Base-by-base conservation (phyloP, 2,888 invertebrate genomes). In the Bombyx huttoni region DNA sequence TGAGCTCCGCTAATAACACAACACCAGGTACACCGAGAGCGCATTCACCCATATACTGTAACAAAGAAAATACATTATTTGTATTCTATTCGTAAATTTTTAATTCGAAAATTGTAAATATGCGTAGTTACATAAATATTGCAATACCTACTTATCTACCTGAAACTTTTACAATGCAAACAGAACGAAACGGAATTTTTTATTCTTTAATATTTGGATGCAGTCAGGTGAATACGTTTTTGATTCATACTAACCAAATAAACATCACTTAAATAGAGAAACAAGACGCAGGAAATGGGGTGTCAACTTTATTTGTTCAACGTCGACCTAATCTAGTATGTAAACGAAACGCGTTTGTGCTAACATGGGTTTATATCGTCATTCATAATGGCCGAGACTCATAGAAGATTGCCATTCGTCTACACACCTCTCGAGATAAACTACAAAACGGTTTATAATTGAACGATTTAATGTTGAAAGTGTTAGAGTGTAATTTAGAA, bases 301-400 rank as follows among this genome's bases (percentile, higher is more conserved):
- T 78, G 76, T 83, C 81, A 82, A 71, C 67, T 56, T 56, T 86
- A 78, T 87, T 88, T 86, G 67, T 61, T 60, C 72, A 71, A 60
- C 67, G 78, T 79, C 80, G 67, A 58, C 63, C 70, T 83, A 82
- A 83, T 84, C 81, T 78, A 61, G 56, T 72, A 68, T 62, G 68
- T 73, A 76, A 81, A 77, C 73, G 68, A 74, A 60, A 67, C 64
- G 64, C 60, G 63, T 66, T 68, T 77, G 64, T 71, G 71, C 69
- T 69, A 79, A 82, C 74, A 83, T 67, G 58, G 65, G 59, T 67
- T 68, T 70, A 71, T 70, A 63, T 61, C 62, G 64, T 67, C 65
- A 68, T 75, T 75, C 67, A 75, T 73, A 78, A 75, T 73, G 74
- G 70, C 67, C 67, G 59, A 64, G 61, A 63, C 58, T 61, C 62